Evolutionary conservation across 2,888 invertebrate genomes (phyloP).

Genomic region (Crossocerus cetratus): DNA sequence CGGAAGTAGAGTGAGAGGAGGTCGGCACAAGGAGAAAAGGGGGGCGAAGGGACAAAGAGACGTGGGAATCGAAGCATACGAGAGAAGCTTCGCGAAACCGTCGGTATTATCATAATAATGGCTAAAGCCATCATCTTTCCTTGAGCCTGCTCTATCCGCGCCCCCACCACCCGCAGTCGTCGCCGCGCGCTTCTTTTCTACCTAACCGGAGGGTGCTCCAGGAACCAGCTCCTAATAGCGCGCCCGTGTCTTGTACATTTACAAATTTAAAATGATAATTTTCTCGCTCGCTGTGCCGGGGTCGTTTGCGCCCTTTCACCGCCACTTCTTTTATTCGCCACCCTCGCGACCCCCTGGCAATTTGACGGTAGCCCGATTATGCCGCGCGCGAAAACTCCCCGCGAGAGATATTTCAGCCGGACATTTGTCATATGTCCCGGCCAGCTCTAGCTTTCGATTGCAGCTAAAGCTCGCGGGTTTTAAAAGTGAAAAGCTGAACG

Average conservation of each 20-base stretch:
- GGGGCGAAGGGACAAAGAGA: constrained; percentile 46
- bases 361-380: constrained; percentile 42
- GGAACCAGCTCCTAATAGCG: constrained; percentile 61
- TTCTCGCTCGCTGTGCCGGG: constrained; percentile 61
- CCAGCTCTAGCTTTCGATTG: constrained; percentile 46
- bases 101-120: constrained; percentile 71
- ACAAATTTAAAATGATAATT: constrained; percentile 72
- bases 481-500: neutral
- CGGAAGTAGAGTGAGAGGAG: constrained; percentile 14
- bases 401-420: constrained; percentile 33
- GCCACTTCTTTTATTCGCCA: constrained; percentile 43
- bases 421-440: constrained; percentile 62
- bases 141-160: constrained; percentile 30
- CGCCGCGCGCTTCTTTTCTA: constrained; percentile 34
- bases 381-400: constrained; percentile 46
- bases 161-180: constrained; percentile 1
- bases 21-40: constrained; percentile 15
- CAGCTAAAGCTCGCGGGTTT: constrained; percentile 12
- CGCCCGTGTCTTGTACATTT: constrained; percentile 65
- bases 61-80: constrained; percentile 52
- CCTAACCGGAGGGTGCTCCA: constrained; percentile 29
- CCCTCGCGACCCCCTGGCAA: constrained; percentile 17
- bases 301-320: constrained; percentile 64
- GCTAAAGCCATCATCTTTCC: constrained; percentile 66
- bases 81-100: constrained; percentile 60